Percentiles rank a stretch among this genome's conserved stretches.
phyloP scores from a whole-genome alignment of 2,888 invertebrate genomes.

The Drosophila limbata region DNA sequence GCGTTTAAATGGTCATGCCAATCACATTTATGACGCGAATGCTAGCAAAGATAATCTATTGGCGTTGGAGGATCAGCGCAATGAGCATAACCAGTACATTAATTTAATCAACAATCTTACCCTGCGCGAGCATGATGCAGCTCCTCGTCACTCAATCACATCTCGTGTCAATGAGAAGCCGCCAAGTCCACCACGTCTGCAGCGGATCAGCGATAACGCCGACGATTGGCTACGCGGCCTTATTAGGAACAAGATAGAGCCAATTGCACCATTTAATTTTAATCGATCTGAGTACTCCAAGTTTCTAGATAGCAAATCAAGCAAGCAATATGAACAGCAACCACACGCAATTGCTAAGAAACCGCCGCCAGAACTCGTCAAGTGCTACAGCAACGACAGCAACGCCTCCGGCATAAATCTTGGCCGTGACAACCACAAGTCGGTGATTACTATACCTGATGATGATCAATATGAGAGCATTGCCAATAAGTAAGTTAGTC shows the following conservation, averaged over 20 bases:
- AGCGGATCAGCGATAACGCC: conserved; percentile 12
- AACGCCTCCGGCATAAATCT: background rate
- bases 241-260: conserved; percentile 12
- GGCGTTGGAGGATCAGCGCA: conserved; percentile 35
- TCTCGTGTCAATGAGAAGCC: conserved; percentile 26
- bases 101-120: conserved; percentile 63
- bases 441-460: background rate
- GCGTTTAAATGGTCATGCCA: conserved; percentile 34
- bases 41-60: conserved; percentile 36
- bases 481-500: conserved; percentile 15
- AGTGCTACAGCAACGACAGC: conserved; percentile 13
- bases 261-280: background rate
- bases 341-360: conserved; percentile 9
- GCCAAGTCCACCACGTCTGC: conserved; percentile 16
- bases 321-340: background rate
- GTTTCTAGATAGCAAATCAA: conserved; percentile 28
- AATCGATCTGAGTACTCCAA: conserved; percentile 41
- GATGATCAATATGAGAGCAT: background rate
- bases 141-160: background rate
- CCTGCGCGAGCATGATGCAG: conserved; percentile 38
- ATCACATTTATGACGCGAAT: conserved; percentile 11
- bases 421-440: background rate
- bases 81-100: conserved; percentile 60
- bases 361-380: conserved; percentile 1
- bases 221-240: conserved; percentile 28